A percentile compares a stretch with the other conserved stretches of the same genome.
Conservation (phyloP, 1,140 invertebrate species). For the Hermatobates lingyangjiaoensis region DNA sequence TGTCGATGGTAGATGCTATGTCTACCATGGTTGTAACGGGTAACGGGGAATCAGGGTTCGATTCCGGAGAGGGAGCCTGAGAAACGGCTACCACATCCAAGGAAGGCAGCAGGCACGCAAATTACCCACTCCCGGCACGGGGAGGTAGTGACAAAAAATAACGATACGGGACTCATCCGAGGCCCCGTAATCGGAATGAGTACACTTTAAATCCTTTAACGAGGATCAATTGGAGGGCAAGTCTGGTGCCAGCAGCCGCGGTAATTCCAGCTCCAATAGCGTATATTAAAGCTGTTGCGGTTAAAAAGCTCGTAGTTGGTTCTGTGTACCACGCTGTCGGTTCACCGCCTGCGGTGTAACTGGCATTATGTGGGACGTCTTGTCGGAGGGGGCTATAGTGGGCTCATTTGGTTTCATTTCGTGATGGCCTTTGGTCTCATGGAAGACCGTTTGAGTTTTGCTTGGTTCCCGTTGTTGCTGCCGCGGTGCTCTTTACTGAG, state of each 20-base stretch:
- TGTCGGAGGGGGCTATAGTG: conserved; percentile 20
- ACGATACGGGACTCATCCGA: conserved; percentile 58
- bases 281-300: conserved; percentile 73
- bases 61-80: conserved; percentile 58
- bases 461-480: conserved; percentile 6
- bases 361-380: conserved; percentile 24
- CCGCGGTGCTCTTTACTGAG: conserved; percentile 14
- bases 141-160: conserved; percentile 75
- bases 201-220: conserved; percentile 76
- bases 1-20: conserved; percentile 58
- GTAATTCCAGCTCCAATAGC: conserved; percentile 82
- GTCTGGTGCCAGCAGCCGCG: conserved; percentile 56
- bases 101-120: conserved; percentile 79
- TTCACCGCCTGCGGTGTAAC: conserved; percentile 30
- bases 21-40: conserved; percentile 66
- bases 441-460: too few species aligned
- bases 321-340: conserved; percentile 39
- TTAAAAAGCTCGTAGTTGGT: conserved; percentile 57
- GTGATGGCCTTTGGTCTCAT: too few species aligned
- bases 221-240: conserved; percentile 52
- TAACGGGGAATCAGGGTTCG: conserved; percentile 52
- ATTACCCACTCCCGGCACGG: conserved; percentile 66
- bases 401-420: too few species aligned
- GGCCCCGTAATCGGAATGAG: conserved; percentile 72
- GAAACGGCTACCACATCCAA: conserved; percentile 84